Evolutionary conservation across 1,140 invertebrate species (phyloP).

Genomic region (Fopius arisanus): DNA sequence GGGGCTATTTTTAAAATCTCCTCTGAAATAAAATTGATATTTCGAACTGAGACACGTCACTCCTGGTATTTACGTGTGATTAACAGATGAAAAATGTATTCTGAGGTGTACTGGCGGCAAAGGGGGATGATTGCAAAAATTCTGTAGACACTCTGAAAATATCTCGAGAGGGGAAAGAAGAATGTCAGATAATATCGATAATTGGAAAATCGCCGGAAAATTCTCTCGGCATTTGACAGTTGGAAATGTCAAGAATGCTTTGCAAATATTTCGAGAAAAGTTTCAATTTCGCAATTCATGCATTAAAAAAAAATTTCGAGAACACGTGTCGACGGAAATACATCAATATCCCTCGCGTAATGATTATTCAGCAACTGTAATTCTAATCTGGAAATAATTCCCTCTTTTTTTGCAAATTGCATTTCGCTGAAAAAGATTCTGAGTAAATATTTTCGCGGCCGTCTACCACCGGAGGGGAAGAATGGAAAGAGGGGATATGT

Average conservation of each 20-base stretch:
- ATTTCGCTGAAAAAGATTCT: background rate
- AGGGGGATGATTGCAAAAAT: constrained; percentile 8
- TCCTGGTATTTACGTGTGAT: background rate
- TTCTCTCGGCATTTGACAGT: no score
- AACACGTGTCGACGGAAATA: background rate
- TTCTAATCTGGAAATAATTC: background rate
- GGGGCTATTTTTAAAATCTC: background rate
- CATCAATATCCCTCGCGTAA: background rate
- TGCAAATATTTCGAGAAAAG: no score
- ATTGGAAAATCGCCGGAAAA: no score
- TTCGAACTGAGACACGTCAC: background rate
- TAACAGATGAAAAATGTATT: background rate
- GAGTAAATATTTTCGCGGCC: background rate
- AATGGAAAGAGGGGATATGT: background rate
- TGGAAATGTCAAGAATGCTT: no score
- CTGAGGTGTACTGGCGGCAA: background rate
- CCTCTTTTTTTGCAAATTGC: background rate
- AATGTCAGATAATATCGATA: no score
- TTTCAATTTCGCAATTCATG: no score
- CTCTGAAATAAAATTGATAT: background rate
- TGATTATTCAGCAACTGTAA: background rate
- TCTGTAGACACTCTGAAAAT: background rate
- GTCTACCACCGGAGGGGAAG: background rate
- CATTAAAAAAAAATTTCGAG: background rate
- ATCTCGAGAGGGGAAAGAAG: background rate